Conservation (phyloP, 2,888 invertebrate species). For the Melikaiella ostensackeni region DNA sequence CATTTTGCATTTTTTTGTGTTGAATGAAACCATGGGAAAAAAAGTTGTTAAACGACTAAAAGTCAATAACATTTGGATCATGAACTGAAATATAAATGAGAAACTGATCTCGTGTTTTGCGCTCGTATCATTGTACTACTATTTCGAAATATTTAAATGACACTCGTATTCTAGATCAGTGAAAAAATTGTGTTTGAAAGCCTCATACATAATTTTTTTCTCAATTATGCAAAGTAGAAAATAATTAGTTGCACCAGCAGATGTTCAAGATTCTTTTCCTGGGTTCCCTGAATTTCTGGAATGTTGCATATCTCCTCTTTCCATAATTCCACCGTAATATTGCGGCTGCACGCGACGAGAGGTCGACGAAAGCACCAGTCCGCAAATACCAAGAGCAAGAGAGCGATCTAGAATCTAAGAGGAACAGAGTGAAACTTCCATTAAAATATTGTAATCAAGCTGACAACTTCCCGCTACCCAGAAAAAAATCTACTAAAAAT, state of each 20-base stretch:
- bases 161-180: too few relatives aligned
- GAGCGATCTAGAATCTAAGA: conserved; percentile 32
- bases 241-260: conserved; percentile 4
- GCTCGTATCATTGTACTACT: too few relatives aligned
- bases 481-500: neutral
- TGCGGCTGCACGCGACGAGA: conserved; percentile 16
- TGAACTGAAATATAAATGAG: too few relatives aligned
- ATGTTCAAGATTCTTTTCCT: conserved; percentile 1
- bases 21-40: too few relatives aligned
- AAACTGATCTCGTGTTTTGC: too few relatives aligned
- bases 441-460: conserved; percentile 48
- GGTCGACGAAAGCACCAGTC: neutral
- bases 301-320: conserved; percentile 2
- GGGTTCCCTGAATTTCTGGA: neutral
- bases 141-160: neutral
- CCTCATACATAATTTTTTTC: neutral
- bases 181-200: neutral
- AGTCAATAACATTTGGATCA: too few relatives aligned
- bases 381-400: neutral
- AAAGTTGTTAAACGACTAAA: too few relatives aligned
- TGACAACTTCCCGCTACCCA: neutral
- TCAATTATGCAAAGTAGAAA: conserved; percentile 23
- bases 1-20: too few relatives aligned
- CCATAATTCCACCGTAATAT: conserved; percentile 1
- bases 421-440: conserved; percentile 30